These are phyloP conservation scores for Lasioglossum vierecki DNA, from an alignment of 2,888 invertebrate genomes.

Conservation along the genomic window DNA sequence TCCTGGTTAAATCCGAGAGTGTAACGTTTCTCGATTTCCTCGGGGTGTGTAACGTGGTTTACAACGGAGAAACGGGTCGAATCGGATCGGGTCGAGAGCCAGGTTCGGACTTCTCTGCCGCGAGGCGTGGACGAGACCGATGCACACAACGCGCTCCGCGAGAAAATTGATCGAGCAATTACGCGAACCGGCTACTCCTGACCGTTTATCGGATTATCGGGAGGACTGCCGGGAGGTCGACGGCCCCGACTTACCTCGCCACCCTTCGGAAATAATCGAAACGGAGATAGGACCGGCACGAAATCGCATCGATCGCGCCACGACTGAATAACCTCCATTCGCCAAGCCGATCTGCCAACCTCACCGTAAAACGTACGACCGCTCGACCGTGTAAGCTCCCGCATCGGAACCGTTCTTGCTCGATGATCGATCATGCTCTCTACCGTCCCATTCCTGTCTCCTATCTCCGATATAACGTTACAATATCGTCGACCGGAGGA, in stretches of 20 bases:
- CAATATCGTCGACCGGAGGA: slow-evolving; percentile 17
- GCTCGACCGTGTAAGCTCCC: slow-evolving; percentile 56
- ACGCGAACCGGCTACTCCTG: slow-evolving; percentile 49
- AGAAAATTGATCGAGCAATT: slow-evolving; percentile 70
- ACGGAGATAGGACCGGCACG: slow-evolving; percentile 28
- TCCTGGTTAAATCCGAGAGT: neutral
- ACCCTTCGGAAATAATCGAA: slow-evolving; percentile 54
- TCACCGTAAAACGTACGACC: slow-evolving; percentile 53
- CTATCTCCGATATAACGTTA: slow-evolving; percentile 36
- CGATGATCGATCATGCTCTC: slow-evolving; percentile 62
- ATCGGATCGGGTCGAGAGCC: neutral
- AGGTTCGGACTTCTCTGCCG: neutral
- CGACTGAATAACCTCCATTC: slow-evolving; percentile 55
- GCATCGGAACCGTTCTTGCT: slow-evolving; percentile 42
- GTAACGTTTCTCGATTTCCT: slow-evolving; percentile 51
- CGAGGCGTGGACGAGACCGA: neutral
- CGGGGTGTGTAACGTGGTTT: slow-evolving; percentile 39
- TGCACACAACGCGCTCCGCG: slow-evolving; percentile 26
- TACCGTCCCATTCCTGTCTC: slow-evolving; percentile 20
- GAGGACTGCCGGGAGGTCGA: slow-evolving; percentile 44
- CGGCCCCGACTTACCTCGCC: slow-evolving; percentile 36
- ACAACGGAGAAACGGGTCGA: slow-evolving; percentile 19
- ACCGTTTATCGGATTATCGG: slow-evolving; percentile 58
- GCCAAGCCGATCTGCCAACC: slow-evolving; percentile 62
- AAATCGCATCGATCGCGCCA: slow-evolving; percentile 54